Base-by-base conservation (phyloP, 2,888 invertebrate species). In the Sarcophaga rosellei region DNA sequence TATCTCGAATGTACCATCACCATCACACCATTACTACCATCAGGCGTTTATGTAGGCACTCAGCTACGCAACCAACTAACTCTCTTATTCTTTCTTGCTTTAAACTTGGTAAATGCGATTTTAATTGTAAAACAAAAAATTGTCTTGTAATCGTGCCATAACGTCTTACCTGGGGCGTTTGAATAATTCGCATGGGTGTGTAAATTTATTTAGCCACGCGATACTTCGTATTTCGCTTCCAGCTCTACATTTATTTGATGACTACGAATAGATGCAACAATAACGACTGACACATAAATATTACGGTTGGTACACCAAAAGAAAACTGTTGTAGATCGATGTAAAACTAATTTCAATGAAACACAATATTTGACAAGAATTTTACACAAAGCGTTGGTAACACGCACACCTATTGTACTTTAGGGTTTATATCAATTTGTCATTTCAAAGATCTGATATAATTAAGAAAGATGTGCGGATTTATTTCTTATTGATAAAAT, bases 51-150 rank as follows among this genome's bases (percentile, higher is more conserved):
- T 15, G 4, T 53, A 17, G 44, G 23, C 61, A 59, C 35, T 21
- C 17, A 65, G 57, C 11, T 59, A 63, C 35, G 25, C 69, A 59
- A 23, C 65, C 65, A 77, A 47, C 77, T 62, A 47, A 35, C 69
- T 45, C 21, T 57, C 47, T 12, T 15, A 68, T 72, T 23, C 20
- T 57, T 35, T 20, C 44, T 68, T 68, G 59, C 12, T 75, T 35
- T 59, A 65, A 73, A 25, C 68, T 80, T 81, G 69, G 61, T 20
- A 77, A 86, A 85, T 88, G 88, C 70, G 25, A 86, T 88, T 88
- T 85, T 88, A 88, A 88, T 88, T 87, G 81, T 68, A 44, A 68
- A 77, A 78, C 72, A 76, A 62, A 23, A 77, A 76, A 82, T 72
- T 61, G 68, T 82, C 73, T 61, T 77, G 81, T 73, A 73, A 76